Conservation (phyloP, 2,113 vertebrate genomes). For the Bungarus multicinctus region DNA sequence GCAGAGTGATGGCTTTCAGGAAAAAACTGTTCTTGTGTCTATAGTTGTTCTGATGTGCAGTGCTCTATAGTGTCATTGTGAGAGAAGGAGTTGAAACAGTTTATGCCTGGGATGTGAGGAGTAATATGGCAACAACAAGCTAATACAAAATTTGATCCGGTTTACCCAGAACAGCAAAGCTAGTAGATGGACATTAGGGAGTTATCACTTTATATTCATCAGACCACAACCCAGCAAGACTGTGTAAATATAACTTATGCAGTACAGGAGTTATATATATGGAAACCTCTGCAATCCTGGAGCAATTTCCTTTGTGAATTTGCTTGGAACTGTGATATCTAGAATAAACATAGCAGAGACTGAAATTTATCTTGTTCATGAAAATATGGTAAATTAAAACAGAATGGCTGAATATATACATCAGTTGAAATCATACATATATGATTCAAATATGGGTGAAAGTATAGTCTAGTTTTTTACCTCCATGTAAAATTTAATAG, state of each 20-base stretch:
- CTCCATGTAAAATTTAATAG: neutral
- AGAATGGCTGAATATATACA: neutral
- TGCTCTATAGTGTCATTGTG: too few species aligned
- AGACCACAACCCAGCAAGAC: neutral
- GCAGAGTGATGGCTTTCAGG: too few species aligned
- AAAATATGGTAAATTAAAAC: neutral
- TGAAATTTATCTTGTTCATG: neutral
- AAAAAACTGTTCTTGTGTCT: too few species aligned
- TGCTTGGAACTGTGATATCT: neutral
- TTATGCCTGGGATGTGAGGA: too few species aligned
- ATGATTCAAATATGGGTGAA: neutral
- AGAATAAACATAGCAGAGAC: neutral
- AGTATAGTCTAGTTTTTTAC: neutral
- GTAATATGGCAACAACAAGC: neutral
- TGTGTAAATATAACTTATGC: neutral
- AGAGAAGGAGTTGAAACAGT: too few species aligned
- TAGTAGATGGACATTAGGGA: neutral
- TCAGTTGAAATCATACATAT: neutral
- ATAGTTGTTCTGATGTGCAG: too few species aligned
- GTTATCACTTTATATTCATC: neutral
- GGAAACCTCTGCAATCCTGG: neutral
- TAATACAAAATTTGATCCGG: neutral
- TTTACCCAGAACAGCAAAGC: neutral
- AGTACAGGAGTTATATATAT: neutral
- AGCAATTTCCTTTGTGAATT: neutral